Base-by-base conservation (phyloP, 2,888 invertebrate species). In the Andrena marginata region DNA sequence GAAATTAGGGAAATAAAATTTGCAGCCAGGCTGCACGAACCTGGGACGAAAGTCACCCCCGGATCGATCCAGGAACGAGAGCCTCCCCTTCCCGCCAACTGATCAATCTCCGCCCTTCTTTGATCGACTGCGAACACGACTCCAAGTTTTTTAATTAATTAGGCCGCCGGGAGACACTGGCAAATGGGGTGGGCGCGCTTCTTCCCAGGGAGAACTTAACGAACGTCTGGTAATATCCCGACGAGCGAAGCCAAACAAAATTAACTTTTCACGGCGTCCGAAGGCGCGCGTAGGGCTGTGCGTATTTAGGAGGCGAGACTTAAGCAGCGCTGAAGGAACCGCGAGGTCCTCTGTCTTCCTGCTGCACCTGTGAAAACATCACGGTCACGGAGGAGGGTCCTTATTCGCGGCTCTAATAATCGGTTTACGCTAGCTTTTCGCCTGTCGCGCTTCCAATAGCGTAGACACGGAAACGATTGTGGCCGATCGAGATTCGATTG, bases 301-400 rank as follows among this genome's bases (percentile, higher is more conserved):
- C 70, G 70, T 70, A 69, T 70, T 81, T 78, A 51, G 23, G 31
- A 33, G 33, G 0, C 62, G 10, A 26, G 54, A 62, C 49, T 85
- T 87, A 85, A 87, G 80, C 72, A 80, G 80, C 84, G 64, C 49
- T 42, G 67, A 59, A 69, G 65, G 54, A 56, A 56, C 54, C 4
- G 1, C 23, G n/a, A n/a, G 23, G 63, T 49, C 13, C 69, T 65
- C 42, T 75, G 23, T 54, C 49, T 51, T 26, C 51, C 65, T n/a
- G 31, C 49, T 29, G 72, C 87, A 85, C 78, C 87, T 86, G 87
- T 70, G 72, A 86, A 86, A 86, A 86, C 82, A 86, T 87, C 75
- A 70, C 49, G 81, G 69, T 59, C 62, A 80, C 72, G 35, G 56
- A 51, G 42, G 71, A 63, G 64, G 62, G 56, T 42, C 73, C 75